Conservation (phyloP, 2,888 invertebrate genomes). For the Hermaeophaga mercurialis region DNA sequence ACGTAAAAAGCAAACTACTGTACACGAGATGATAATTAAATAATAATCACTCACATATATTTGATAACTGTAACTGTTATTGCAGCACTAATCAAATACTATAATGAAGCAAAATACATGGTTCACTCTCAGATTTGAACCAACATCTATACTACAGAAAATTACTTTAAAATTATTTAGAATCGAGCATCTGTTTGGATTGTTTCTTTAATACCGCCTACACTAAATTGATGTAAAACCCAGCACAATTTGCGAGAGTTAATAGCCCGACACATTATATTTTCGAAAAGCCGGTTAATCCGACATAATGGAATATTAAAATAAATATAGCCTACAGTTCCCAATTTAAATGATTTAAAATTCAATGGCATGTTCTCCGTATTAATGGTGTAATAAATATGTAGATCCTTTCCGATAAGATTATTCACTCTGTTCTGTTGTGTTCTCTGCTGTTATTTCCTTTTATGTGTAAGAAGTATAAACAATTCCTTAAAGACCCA, state of each 20-base stretch:
- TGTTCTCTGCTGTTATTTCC: slow-evolving; percentile 5
- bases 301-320: slow-evolving; percentile 37
- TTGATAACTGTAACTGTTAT: no score
- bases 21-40: no score
- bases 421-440: slow-evolving; percentile 8
- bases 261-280: slow-evolving; percentile 31
- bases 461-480: slow-evolving; percentile 7
- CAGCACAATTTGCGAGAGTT: slow-evolving; percentile 22
- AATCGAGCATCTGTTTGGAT: not conserved
- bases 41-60: no score
- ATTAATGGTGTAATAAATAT: slow-evolving; percentile 57
- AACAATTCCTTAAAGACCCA: no score
- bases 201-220: not conserved
- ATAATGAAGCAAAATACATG: no score
- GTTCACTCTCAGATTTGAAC: no score
- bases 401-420: slow-evolving; percentile 53
- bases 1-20: no score
- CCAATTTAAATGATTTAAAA: slow-evolving; percentile 56
- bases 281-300: slow-evolving; percentile 37
- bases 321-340: slow-evolving; percentile 31
- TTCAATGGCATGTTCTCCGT: slow-evolving; percentile 55
- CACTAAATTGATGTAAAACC: slow-evolving; percentile 9
- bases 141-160: no score
- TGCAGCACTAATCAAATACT: no score
- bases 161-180: no score